Percentiles rank a stretch among this genome's conserved stretches.
Conservation (phyloP, 2,113 vertebrate species). For the Petroica traversi region DNA sequence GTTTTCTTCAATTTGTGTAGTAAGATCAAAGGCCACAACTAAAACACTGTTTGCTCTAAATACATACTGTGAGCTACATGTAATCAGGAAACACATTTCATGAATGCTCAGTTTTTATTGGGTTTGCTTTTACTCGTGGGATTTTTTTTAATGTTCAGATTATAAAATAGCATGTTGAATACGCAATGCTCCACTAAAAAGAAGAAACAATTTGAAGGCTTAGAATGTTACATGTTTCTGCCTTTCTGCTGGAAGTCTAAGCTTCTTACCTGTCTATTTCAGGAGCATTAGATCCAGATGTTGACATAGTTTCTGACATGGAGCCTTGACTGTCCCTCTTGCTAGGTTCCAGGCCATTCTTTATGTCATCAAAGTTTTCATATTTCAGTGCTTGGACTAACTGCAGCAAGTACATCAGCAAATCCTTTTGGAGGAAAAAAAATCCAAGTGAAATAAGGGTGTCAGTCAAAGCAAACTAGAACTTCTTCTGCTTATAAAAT, state of each 20-base stretch:
- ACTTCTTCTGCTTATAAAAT: neutral
- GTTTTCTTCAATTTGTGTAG: neutral
- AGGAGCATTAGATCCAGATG: constrained; percentile 64
- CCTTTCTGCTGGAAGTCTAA: neutral
- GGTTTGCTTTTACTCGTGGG: neutral
- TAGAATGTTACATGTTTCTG: neutral
- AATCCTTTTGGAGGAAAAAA: constrained; percentile 77
- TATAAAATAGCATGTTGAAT: neutral
- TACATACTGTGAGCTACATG: neutral
- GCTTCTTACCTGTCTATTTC: constrained; percentile 86
- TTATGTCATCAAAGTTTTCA: constrained; percentile 95
- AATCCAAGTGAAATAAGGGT: neutral
- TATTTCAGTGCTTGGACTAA: constrained; percentile 97
- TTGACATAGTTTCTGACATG: constrained; percentile 81
- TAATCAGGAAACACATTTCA: neutral
- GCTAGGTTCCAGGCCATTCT: constrained; percentile 89
- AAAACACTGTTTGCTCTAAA: neutral
- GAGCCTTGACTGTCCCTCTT: constrained; percentile 88
- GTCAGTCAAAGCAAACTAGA: neutral
- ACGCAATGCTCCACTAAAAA: neutral
- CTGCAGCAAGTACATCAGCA: constrained; percentile 97
- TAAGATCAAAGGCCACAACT: neutral
- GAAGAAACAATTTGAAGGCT: neutral
- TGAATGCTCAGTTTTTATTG: neutral
- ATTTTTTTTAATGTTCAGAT: neutral